Base-by-base conservation (phyloP, 2,113 vertebrate genomes). In the Manacus vitellinus region DNA sequence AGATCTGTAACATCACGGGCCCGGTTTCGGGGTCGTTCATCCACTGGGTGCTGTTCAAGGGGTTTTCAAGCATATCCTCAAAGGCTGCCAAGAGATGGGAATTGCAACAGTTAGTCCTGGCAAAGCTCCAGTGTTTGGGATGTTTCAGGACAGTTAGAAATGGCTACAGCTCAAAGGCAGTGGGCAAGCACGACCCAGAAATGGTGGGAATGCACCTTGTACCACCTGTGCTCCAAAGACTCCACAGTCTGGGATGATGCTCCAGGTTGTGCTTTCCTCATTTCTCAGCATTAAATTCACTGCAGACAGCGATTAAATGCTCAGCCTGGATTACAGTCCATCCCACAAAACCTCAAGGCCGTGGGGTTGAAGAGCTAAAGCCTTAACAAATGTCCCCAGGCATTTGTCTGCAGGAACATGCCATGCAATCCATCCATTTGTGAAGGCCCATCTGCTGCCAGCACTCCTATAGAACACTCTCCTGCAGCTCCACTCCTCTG, bases 1-100 rank as follows among this genome's bases (percentile, higher is more conserved):
- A 99, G 96, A 99, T 99, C 97, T 99, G 99, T 73, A 99, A 98
- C 99, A 99, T 99, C 95, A 99, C 99, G 0, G 99, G 99, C n/a
- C 99, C 99, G 0, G 99, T 99, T 89, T 99, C 99, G 0, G 99
- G 99, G 96, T 99, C 99, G 1, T 99, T 99, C 99, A 99, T 99
- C 99, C 99, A 99, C 98, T 99, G 99, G 24, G 99, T 99, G 98
- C 99, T 99, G 98, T 99, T 99, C 78, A 99, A 97, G 9, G 99
- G 99, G 96, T 99, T 99, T 97, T 99, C 99, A 93, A 99, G 98
- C 99, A 99, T 99, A 97, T 99, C 99, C 95, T 99, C 99, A 58
- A 99, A 99, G 10, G 99, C 99, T 99, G 98, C 23, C 44, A 87
- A 94, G 71, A 93, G 35, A 93, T 2, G 31, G 70, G 84, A 51